A percentile compares a stretch with the other conserved stretches of the same genome.
These are phyloP conservation scores for Chymomyza procnemis DNA, from an alignment of 2,888 invertebrate species.

Conservation along the genomic window DNA sequence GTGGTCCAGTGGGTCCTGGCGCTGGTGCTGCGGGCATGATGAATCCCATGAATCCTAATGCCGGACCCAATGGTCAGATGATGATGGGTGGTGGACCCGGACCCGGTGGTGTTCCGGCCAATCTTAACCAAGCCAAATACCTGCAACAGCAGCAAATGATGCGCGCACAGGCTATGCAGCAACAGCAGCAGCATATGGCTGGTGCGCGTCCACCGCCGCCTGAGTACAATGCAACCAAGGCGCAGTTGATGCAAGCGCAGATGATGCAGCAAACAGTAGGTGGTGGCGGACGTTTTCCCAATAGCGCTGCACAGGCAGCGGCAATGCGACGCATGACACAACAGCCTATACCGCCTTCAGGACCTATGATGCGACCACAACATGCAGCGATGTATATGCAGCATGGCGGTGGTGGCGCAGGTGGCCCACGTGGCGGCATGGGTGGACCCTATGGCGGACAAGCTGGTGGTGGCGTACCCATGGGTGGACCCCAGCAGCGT, in stretches of 20 bases:
- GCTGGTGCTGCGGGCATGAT: conserved; percentile 60
- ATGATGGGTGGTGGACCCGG: conserved; percentile 65
- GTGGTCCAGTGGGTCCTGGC: conserved; percentile 47
- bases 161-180: conserved; percentile 76
- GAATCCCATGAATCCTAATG: conserved; percentile 73
- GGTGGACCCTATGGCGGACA: conserved; percentile 75
- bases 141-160: conserved; percentile 84
- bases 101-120: conserved; percentile 64
- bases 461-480: conserved; percentile 77
- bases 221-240: conserved; percentile 86
- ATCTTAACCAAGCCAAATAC: conserved; percentile 82
- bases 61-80: conserved; percentile 58
- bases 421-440: conserved; percentile 70
- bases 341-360: conserved; percentile 85
- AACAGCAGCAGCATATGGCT: conserved; percentile 79
- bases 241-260: conserved; percentile 80
- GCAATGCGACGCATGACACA: conserved; percentile 84
- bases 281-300: conserved; percentile 78
- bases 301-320: conserved; percentile 80
- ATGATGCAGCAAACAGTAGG: conserved; percentile 80
- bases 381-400: conserved; percentile 81
- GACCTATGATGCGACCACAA: conserved; percentile 85
- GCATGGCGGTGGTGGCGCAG: conserved; percentile 74
- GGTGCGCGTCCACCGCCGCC: conserved; percentile 88
- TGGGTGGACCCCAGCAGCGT: conserved; percentile 79